Base-by-base conservation (phyloP, 2,888 invertebrate genomes). In the Lordiphosa andalusiaca region DNA sequence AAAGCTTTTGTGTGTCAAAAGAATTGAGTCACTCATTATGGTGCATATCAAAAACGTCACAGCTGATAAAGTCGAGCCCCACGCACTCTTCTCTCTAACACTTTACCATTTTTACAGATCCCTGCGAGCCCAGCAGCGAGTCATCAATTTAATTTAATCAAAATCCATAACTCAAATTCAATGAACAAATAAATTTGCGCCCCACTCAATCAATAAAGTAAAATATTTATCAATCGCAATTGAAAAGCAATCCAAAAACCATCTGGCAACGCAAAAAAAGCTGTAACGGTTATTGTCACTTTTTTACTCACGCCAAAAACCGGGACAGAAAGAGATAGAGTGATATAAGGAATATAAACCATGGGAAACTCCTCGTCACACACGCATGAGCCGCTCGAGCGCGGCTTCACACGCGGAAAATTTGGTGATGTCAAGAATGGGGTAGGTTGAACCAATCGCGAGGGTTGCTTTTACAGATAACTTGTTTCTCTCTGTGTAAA, bases 361-460 rank as follows among this genome's bases (percentile, higher is more conserved):
- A 95, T 95, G 95, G 95, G 95, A 86, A 95, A 95, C 90, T 94
- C 95, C 90, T 94, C 95, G 86, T 95, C 95, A 76, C 94, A 95
- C 86, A 92, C 93, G 74, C 95, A 95, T 90, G 94, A 95, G 90
- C 95, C 95, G 80, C 91, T 95, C 89, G 95, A 95, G 88, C 92
- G 93, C 89, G 93, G 92, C 71, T 89, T 90, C 71, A 88, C 89
- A 81, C 86, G 90, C 71, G 90, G 90, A 69, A 89, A 89, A 73
- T 90, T 87, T 84, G 90, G 90, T 73, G 90, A 90, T 85, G 87
- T 89, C 59, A 89, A 89, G 85, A 90, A 89, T 87, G 87, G 89
- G 90, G 90, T 90, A 88, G 83, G 90, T 90, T 87, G 46, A n/a
- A 36, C 40, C 16, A 21, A 37, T 1, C 19, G 30, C 19, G 51